Evolutionary conservation across 2,797 vertebrate species (phyloP).

Genomic region (Tragelaphus oryx): DNA sequence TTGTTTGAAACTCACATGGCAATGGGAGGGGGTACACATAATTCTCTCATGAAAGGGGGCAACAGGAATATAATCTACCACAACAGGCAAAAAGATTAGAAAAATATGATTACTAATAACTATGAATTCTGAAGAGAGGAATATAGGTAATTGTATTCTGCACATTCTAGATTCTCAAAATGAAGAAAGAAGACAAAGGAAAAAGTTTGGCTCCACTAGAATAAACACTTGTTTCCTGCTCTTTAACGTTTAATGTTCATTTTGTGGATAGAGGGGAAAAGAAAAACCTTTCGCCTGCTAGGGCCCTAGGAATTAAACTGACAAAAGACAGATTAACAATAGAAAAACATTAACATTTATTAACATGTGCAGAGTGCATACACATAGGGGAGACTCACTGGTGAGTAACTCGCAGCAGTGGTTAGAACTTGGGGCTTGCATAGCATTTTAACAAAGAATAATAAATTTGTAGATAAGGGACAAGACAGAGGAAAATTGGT

Average conservation of each 20-base stretch:
- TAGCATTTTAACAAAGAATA: neutral
- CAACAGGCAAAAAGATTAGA: neutral
- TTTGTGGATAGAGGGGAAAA: neutral
- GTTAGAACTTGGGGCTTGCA: neutral
- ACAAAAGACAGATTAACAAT: neutral
- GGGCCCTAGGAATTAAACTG: neutral
- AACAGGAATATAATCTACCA: neutral
- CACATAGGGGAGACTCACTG: neutral
- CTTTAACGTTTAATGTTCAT: conserved; percentile 1
- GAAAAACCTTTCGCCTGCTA: neutral
- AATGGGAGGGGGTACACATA: neutral
- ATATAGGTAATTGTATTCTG: neutral
- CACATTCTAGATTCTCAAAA: neutral
- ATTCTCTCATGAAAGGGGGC: neutral
- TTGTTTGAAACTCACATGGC: neutral
- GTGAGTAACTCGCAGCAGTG: neutral
- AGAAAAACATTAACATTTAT: neutral
- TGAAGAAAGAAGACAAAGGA: neutral
- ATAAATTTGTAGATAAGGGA: neutral
- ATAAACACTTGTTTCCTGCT: neutral
- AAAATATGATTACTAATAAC: neutral
- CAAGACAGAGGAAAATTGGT: neutral
- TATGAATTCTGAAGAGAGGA: neutral
- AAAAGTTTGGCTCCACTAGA: neutral
- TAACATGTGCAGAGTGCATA: neutral